Evolutionary conservation across 2,888 invertebrate genomes (phyloP).

Genomic region (Ochlodes sylvanus): DNA sequence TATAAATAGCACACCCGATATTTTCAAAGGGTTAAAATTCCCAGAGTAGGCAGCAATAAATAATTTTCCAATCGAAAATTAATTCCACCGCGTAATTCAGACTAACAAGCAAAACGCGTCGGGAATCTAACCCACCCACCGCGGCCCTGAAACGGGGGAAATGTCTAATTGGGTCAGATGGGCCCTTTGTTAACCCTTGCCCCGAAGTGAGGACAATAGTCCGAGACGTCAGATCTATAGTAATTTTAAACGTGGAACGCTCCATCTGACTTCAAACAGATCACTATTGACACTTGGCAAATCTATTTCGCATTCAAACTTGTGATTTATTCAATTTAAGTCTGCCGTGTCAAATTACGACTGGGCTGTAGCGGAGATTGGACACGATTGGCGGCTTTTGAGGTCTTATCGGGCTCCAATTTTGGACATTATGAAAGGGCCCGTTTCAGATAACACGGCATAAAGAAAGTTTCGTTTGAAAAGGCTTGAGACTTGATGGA

Average conservation of each 20-base stretch:
- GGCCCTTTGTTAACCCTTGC: conserved; percentile 37
- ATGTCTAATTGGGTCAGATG: conserved; percentile 56
- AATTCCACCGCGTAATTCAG: conserved; percentile 37
- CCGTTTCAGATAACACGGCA: conserved; percentile 13
- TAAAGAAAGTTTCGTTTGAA: conserved; percentile 19
- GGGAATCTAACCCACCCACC: conserved; percentile 40
- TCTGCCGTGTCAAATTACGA: conserved; percentile 28
- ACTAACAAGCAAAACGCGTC: conserved; percentile 43
- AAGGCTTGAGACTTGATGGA: conserved; percentile 8
- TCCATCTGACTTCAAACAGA: conserved; percentile 21
- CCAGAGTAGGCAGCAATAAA: conserved; percentile 42
- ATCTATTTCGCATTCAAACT: conserved; percentile 34
- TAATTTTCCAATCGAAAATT: conserved; percentile 37
- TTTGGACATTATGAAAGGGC: conserved; percentile 13
- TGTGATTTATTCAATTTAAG: conserved; percentile 34
- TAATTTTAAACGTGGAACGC: conserved; percentile 30
- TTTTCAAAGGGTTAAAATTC: conserved; percentile 27
- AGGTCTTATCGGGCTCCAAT: conserved; percentile 17
- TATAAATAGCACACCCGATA: conserved; percentile 11
- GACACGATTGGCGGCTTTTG: conserved; percentile 28
- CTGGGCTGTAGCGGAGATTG: conserved; percentile 13
- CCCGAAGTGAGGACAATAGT: conserved; percentile 28
- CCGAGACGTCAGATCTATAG: conserved; percentile 10
- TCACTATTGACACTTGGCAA: conserved; percentile 36
- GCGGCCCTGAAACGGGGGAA: conserved; percentile 42